Evolutionary conservation across 2,113 vertebrate species (phyloP).

Genomic region (human (Homo sapiens)): GRCh38 chr5:5766001-5766500

Average conservation of each 20-base stretch:
- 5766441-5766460: not conserved
- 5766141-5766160: not conserved
- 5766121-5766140: accelerated
- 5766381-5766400: accelerated
- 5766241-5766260: not conserved
- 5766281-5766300: accelerated
- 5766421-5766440: no score
- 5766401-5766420: accelerated
- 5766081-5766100: not conserved
- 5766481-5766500: no score
- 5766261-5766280: not conserved
- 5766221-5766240: not conserved
- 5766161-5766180: not conserved
- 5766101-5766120: not conserved
- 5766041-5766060: accelerated
- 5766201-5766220: not conserved
- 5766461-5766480: no score
- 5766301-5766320: not conserved
- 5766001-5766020: accelerated
- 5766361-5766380: not conserved
- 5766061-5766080: not conserved
- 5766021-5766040: not conserved
- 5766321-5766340: accelerated
- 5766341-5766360: not conserved
- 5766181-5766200: not conserved